A percentile compares a stretch with the other conserved stretches of the same genome.
Conservation (phyloP, 1,140 invertebrate species). For the Papilio aristodemus region DNA sequence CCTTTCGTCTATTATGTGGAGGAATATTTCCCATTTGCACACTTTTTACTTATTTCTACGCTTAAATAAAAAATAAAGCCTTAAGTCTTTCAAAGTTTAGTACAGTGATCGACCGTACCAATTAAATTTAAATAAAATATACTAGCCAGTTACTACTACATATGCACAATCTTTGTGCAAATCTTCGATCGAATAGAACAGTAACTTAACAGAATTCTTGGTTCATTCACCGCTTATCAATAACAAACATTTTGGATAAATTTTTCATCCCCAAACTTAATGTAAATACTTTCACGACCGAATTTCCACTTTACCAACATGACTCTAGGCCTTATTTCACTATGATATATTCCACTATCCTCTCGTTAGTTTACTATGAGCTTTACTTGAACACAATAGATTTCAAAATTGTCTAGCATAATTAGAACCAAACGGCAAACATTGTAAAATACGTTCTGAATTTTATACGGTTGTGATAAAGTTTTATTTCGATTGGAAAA, state of each 20-base stretch:
- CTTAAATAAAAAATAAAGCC: too few relatives aligned
- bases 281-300: slow-evolving; percentile 17
- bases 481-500: slow-evolving; percentile 32
- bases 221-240: slow-evolving; percentile 16
- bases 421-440: not conserved
- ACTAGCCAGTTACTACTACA: too few relatives aligned
- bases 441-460: not conserved
- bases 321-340: slow-evolving; percentile 43
- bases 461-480: slow-evolving; percentile 25
- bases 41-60: too few relatives aligned
- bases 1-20: too few relatives aligned
- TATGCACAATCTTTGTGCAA: too few relatives aligned
- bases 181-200: too few relatives aligned
- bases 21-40: too few relatives aligned
- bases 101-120: too few relatives aligned
- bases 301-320: slow-evolving; percentile 45
- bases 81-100: too few relatives aligned
- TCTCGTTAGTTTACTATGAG: slow-evolving; percentile 24
- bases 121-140: too few relatives aligned
- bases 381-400: slow-evolving; percentile 33
- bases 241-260: slow-evolving; percentile 10
- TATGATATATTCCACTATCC: slow-evolving; percentile 35
- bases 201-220: not conserved
- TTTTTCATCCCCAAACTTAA: slow-evolving; percentile 22
- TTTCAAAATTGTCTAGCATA: slow-evolving; percentile 28